Conservation (phyloP, 2,888 invertebrate species). For the Heliconius aoede region DNA sequence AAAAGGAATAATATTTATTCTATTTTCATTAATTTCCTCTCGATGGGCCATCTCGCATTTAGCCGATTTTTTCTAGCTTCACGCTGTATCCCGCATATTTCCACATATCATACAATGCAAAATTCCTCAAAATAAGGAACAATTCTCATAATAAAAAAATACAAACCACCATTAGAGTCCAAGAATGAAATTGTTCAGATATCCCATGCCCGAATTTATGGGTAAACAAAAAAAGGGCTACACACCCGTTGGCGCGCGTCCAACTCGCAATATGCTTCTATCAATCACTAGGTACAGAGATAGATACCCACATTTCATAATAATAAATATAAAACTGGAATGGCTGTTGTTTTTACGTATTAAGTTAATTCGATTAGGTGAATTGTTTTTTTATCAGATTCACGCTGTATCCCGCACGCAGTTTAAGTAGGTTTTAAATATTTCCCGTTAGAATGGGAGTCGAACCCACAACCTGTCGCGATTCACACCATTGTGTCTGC, state of each 20-base stretch:
- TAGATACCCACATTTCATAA: slow-evolving; percentile 18
- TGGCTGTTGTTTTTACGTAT: not conserved
- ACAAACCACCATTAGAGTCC: not conserved
- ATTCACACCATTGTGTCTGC: no score
- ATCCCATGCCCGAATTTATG: slow-evolving; percentile 7
- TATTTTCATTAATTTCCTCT: no score
- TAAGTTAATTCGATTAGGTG: not conserved
- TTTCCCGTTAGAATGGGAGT: no score
- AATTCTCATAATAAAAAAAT: not conserved
- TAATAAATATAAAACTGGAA: not conserved
- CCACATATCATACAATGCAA: not conserved
- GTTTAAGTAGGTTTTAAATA: no score
- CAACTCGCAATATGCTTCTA: slow-evolving; percentile 36
- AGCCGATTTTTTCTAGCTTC: not conserved
- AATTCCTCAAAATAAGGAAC: not conserved
- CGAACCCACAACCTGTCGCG: no score
- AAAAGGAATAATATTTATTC: no score
- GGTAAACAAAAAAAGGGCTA: slow-evolving; percentile 10
- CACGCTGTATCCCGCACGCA: no score
- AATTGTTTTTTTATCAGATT: no score
- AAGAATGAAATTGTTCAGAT: slow-evolving; percentile 5
- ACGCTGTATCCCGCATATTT: not conserved
- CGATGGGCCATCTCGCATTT: no score
- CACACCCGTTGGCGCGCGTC: slow-evolving; percentile 37
- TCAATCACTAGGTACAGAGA: slow-evolving; percentile 32